Base-by-base conservation (phyloP, 2,888 invertebrate genomes). In the Cheilosia grossa region DNA sequence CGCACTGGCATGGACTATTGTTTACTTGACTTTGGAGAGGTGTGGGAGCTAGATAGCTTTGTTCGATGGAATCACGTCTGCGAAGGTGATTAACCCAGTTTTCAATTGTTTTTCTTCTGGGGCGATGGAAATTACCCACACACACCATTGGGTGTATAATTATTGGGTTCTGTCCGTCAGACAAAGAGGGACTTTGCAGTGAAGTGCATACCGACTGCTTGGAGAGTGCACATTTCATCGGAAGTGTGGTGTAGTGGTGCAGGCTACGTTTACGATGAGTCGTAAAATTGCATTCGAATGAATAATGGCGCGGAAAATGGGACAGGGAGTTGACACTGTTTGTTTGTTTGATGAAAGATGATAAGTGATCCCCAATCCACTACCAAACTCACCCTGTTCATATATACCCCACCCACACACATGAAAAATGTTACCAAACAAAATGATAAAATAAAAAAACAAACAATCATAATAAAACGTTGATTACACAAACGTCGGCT, bases 21-120 rank as follows among this genome's bases (percentile, higher is more conserved):
- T 82, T 82, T 33, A 21, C 66, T 44, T 73, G 66, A 51, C 54
- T 64, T 51, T 64, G 51, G 63, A 40, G 37, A 64, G 78, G 66
- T 78, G 82, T 78, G 82, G 67, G 72, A 56, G 64, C 24, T 33
- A 15, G 21, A 10, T 54, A 59, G 59, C 66, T 66, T 67, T 74
- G 66, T 51, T 75, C 64, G 66, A 66, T 61, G 70, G 53, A 67
- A 72, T 56, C 49, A 78, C 56, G 73, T 61, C 67, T 77, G 70
- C 53, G 70, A 70, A 59, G 73, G 73, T 82, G 82, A 82, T 78
- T 82, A 82, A 73, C 82, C 82, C 27, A 82, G 49, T 82, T 82
- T 67, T 61, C 10, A 21, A 49, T 30, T 59, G 66, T 40, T 66
- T 33, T 33, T 33, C 5, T 56, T 74, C 33, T 51, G 51, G 40